A percentile compares a stretch with the other conserved stretches of the same genome.
Conservation (phyloP, 2,113 vertebrate genomes). For the Dipodomys merriami region DNA sequence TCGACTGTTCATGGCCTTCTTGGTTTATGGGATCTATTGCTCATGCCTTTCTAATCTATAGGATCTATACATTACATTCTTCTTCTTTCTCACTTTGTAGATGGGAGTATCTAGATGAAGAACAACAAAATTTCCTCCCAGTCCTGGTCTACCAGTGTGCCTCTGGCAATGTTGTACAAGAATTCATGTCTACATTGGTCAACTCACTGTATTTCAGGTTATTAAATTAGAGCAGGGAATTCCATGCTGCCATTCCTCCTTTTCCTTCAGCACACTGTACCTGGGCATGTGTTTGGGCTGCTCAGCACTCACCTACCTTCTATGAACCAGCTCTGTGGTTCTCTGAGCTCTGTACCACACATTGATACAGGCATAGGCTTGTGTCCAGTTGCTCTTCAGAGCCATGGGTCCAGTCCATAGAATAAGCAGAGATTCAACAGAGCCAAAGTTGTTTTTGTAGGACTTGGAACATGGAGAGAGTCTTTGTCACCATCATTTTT, state of each 20-base stretch:
- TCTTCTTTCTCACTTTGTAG: background rate
- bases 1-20: background rate
- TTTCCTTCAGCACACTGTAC: background rate
- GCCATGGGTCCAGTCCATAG: background rate
- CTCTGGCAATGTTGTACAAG: background rate
- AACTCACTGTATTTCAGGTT: background rate
- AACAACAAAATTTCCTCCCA: background rate
- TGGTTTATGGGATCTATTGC: background rate
- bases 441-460: background rate
- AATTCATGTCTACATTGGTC: too few relatives aligned
- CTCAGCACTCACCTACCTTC: background rate
- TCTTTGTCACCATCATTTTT: background rate
- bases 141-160: background rate
- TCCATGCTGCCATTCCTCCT: background rate
- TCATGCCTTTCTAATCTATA: background rate
- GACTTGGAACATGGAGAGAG: background rate
- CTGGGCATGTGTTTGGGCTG: background rate
- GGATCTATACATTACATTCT: too few relatives aligned
- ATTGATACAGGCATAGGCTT: fast-evolving
- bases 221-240: background rate
- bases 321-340: background rate
- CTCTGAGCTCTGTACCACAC: fast-evolving
- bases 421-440: background rate
- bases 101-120: too few relatives aligned
- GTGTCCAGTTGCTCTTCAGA: background rate